Evolutionary conservation across 2,113 vertebrate species (phyloP), one percentile per base, ranked within the genome.

Genomic region (Elaphurus davidianus): DNA sequence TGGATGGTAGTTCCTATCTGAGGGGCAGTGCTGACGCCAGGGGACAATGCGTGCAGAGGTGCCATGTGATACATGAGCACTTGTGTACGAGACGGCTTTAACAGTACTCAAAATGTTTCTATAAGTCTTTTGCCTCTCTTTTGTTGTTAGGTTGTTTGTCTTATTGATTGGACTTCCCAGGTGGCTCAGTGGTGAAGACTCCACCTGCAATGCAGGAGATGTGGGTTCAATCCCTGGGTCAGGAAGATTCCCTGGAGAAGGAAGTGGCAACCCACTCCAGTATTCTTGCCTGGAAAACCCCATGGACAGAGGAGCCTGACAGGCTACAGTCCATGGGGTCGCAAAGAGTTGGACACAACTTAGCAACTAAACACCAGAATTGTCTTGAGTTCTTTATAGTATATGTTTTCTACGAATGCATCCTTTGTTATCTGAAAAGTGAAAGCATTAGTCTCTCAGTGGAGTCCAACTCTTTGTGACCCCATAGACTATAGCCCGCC

Each of bases 1-100:
- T 27, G 43, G 33, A 17, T 4, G 17, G 13, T 30, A 30, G 5
- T 36, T 85, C n/a, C 92, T 60, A 47, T 14, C 50, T 27, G 67
- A 45, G 11, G 1, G 27, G 36, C 64, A 5, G 7, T 47, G 54
- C 52, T 78, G 86, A 11, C 8, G 5, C 10, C 8, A 5, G 5
- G 15, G 1, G 3, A 5, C 30, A 12, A 21, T 11, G 21, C 1
- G 0, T 2, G 10, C 0, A 50, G 64, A 55, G 19, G 14, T 52
- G 15, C 60, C 78, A 3, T 33, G 12, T 50, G 14, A 59, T 19
- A 52, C 13, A 14, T n/a, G 19, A 60, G 59, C 19, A 43, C 13
- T 17, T 47, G 59, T 10, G 33, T 7, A 23, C 21, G 15, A 1
- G 9, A 67, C 67, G 55, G 25, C 27, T 86, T 79, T 52, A 4